Conservation (phyloP, 2,888 invertebrate species). For the Erannis defoliaria region DNA sequence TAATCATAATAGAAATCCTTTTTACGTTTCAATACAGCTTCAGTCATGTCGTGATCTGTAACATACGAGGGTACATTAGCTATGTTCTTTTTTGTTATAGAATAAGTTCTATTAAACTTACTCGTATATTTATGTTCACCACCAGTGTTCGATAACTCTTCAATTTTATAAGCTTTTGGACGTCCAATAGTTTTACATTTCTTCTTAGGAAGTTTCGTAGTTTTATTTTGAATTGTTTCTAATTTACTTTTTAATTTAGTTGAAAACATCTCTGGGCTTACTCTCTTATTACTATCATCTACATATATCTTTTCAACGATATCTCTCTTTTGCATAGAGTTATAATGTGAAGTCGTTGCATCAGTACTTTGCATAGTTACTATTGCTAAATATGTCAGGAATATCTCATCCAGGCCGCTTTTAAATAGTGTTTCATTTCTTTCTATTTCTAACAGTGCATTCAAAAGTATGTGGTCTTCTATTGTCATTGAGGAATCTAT, state of each 20-base stretch:
- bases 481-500: slow-evolving; percentile 57
- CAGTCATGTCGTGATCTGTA: slow-evolving; percentile 61
- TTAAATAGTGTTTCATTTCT: slow-evolving; percentile 59
- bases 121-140: slow-evolving; percentile 52
- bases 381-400: slow-evolving; percentile 68
- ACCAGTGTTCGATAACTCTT: slow-evolving; percentile 59
- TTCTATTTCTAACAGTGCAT: slow-evolving; percentile 69
- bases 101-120: slow-evolving; percentile 58
- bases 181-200: slow-evolving; percentile 64
- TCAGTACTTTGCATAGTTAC: slow-evolving; percentile 59
- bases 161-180: slow-evolving; percentile 69
- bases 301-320: slow-evolving; percentile 45
- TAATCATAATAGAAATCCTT: slow-evolving; percentile 65
- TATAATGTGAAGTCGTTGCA: slow-evolving; percentile 50
- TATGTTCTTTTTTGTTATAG: slow-evolving; percentile 36
- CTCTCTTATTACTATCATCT: slow-evolving; percentile 1
- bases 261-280: slow-evolving; percentile 1
- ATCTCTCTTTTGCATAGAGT: slow-evolving; percentile 62
- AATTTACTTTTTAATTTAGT: neutral
- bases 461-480: slow-evolving; percentile 67
- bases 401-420: slow-evolving; percentile 70
- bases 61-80: slow-evolving; percentile 55
- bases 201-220: slow-evolving; percentile 45
- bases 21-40: slow-evolving; percentile 48
- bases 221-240: slow-evolving; percentile 3